These are phyloP conservation scores for Rhinoderma darwinii DNA, from an alignment of 2,113 vertebrate genomes.

Conservation along the genomic window DNA sequence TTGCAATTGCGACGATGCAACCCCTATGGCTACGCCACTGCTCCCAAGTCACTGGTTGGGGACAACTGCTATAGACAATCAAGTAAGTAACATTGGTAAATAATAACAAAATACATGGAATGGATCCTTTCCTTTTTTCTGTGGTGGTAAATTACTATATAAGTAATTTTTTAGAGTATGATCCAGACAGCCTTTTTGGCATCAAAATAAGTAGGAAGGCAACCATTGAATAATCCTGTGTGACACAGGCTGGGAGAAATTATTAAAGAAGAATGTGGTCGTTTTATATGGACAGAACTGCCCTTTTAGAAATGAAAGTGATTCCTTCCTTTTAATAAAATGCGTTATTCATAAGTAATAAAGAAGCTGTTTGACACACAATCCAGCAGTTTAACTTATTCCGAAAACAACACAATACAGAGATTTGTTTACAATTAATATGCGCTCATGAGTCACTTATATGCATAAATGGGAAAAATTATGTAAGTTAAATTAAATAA, in stretches of 20 bases:
- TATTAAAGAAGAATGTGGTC: slow-evolving; percentile 68
- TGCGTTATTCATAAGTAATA: slow-evolving; percentile 34
- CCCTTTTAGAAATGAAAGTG: slow-evolving; percentile 67
- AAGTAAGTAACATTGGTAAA: neutral
- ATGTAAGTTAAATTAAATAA: neutral
- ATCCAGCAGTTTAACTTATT: neutral
- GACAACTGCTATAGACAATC: neutral
- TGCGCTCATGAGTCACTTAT: neutral
- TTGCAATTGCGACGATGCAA: no score
- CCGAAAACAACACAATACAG: neutral
- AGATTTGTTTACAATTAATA: neutral
- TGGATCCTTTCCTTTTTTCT: slow-evolving; percentile 42
- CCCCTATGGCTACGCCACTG: no score
- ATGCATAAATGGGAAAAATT: neutral
- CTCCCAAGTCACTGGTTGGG: no score
- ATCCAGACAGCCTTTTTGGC: slow-evolving; percentile 67
- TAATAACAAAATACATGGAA: neutral
- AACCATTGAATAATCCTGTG: slow-evolving; percentile 70
- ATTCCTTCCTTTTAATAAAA: slow-evolving; percentile 45
- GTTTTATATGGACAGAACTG: slow-evolving; percentile 71
- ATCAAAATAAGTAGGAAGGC: slow-evolving; percentile 71
- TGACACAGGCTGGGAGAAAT: slow-evolving; percentile 67
- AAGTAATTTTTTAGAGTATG: slow-evolving; percentile 66
- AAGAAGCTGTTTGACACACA: neutral
- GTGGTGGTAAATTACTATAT: slow-evolving; percentile 65